A percentile compares a stretch with the other conserved stretches of the same genome.
These are phyloP conservation scores for Margaritifera margaritifera DNA, from an alignment of 2,888 invertebrate species.

Conservation along the genomic window DNA sequence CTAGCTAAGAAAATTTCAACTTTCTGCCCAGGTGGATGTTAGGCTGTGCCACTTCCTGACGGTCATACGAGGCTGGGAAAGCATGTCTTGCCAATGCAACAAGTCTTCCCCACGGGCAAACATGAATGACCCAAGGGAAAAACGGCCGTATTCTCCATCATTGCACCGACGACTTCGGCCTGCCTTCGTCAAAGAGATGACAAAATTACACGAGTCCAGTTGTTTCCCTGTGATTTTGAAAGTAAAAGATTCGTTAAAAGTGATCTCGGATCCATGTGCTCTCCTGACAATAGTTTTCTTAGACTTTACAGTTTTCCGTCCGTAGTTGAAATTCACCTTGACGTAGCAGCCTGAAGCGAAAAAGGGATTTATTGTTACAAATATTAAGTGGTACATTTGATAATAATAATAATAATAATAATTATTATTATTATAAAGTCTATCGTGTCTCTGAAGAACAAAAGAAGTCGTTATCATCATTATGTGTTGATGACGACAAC, in stretches of 20 bases:
- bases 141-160: conserved; percentile 60
- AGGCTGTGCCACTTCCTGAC: conserved; percentile 51
- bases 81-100: conserved; percentile 70
- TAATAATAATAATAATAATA: neutral
- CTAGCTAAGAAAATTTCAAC: too few relatives aligned
- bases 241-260: conserved; percentile 67
- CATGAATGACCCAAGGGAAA: conserved; percentile 68
- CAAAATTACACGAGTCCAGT: conserved; percentile 63
- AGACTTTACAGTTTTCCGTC: conserved; percentile 61
- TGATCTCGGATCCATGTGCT: conserved; percentile 52
- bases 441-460: neutral
- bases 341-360: conserved; percentile 56
- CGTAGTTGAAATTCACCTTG: conserved; percentile 63
- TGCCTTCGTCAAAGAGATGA: conserved; percentile 53
- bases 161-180: conserved; percentile 27
- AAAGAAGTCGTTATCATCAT: too few relatives aligned
- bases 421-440: neutral
- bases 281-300: conserved; percentile 60
- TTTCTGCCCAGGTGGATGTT: too few relatives aligned
- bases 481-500: too few relatives aligned
- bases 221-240: conserved; percentile 62
- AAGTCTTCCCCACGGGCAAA: conserved; percentile 68
- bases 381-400: neutral
- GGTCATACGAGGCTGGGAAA: conserved; percentile 55
- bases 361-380: neutral